phyloP scores from a whole-genome alignment of 2,797 vertebrate genomes.

The Echeneis naucrates region DNA sequence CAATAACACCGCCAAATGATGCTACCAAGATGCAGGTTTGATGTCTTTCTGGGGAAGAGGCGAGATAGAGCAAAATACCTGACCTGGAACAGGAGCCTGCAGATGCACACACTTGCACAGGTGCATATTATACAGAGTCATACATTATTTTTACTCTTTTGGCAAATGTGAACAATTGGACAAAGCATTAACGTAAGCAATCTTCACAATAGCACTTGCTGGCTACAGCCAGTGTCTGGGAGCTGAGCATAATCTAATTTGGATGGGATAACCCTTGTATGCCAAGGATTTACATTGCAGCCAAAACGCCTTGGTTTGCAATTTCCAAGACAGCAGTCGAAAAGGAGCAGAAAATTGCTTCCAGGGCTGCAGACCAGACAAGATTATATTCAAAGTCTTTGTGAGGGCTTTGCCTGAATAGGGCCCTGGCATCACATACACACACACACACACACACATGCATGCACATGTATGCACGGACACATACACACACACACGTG shows the following conservation, averaged over 20 bases:
- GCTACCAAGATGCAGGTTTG: conserved; percentile 70
- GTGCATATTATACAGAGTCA: conserved; percentile 66
- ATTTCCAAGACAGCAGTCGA: conserved; percentile 87
- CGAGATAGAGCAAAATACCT: conserved; percentile 62
- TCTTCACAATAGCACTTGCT: conserved; percentile 87
- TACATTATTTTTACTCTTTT: conserved; percentile 81
- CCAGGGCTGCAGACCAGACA: conserved; percentile 87
- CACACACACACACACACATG: conserved; percentile 47
- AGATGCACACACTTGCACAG: conserved; percentile 41
- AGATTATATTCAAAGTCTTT: conserved; percentile 90
- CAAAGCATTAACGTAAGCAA: conserved; percentile 84
- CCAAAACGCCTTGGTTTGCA: conserved; percentile 88
- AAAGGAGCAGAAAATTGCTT: conserved; percentile 90
- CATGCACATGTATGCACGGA: conserved; percentile 1
- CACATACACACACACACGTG: neutral
- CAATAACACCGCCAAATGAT: conserved; percentile 67
- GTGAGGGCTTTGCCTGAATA: conserved; percentile 85
- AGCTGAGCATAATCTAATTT: conserved; percentile 88
- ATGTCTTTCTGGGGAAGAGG: conserved; percentile 69
- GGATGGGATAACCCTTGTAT: conserved; percentile 86
- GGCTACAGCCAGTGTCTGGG: conserved; percentile 82
- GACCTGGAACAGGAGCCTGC: conserved; percentile 64
- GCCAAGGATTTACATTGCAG: conserved; percentile 88
- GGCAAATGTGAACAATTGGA: conserved; percentile 83
- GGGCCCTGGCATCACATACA: conserved; percentile 73